phyloP scores from a whole-genome alignment of 2,797 vertebrate species.

The Bradypodion pumilum region DNA sequence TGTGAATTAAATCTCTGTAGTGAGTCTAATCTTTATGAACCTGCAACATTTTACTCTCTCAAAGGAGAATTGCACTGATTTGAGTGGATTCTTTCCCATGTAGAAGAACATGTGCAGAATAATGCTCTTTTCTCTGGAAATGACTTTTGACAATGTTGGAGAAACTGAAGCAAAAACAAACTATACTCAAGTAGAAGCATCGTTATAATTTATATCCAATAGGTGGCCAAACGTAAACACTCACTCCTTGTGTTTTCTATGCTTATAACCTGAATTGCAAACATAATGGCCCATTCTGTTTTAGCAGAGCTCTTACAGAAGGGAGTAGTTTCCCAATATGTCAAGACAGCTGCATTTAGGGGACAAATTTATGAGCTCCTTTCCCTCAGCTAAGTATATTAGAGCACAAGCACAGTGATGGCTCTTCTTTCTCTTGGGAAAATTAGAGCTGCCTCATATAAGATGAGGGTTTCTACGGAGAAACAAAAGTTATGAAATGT shows the following conservation, averaged over 20 bases:
- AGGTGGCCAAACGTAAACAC: slow-evolving; percentile 1
- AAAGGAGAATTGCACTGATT: neutral
- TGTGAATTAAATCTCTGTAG: neutral
- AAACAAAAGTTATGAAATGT: neutral
- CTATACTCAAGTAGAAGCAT: neutral
- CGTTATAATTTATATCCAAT: slow-evolving; percentile 19
- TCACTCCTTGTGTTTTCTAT: slow-evolving; percentile 19
- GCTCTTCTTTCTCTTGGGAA: slow-evolving; percentile 5
- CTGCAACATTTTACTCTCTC: neutral
- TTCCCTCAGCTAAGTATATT: slow-evolving; percentile 17
- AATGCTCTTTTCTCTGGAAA: neutral
- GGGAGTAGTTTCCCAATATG: slow-evolving; percentile 22
- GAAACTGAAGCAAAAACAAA: slow-evolving; percentile 23
- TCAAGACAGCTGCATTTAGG: slow-evolving; percentile 30
- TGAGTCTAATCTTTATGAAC: neutral
- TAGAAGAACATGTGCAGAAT: neutral
- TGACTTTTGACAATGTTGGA: neutral
- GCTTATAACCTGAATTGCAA: slow-evolving; percentile 18
- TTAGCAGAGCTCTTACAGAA: slow-evolving; percentile 23
- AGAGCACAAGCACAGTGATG: slow-evolving; percentile 12
- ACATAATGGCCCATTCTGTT: slow-evolving; percentile 33
- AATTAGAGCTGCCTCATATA: slow-evolving; percentile 1
- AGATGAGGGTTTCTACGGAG: slow-evolving; percentile 1
- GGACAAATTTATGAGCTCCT: slow-evolving; percentile 36
- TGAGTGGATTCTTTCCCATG: neutral